Evolutionary conservation across 2,797 vertebrate species (phyloP).

Genomic region (Sphenopsis melanotis): DNA sequence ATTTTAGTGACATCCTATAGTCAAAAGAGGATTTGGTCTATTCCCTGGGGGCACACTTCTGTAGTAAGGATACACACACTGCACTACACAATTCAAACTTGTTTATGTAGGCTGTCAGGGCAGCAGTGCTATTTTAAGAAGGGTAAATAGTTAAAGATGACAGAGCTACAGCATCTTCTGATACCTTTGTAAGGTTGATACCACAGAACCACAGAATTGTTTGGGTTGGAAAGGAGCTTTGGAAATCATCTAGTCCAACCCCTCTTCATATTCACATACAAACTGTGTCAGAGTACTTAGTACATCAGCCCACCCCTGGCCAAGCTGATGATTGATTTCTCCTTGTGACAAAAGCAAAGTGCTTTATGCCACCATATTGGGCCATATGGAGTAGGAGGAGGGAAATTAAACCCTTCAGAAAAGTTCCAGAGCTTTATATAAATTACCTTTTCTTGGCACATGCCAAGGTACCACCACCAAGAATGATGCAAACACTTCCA

Average conservation of each 20-base stretch:
- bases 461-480: neutral
- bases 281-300: neutral
- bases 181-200: neutral
- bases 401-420: neutral
- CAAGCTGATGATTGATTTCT: neutral
- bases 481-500: neutral
- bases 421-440: neutral
- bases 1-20: neutral
- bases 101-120: neutral
- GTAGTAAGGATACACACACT: neutral
- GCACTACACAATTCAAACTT: neutral
- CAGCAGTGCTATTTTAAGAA: neutral
- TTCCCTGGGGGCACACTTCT: neutral
- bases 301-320: neutral
- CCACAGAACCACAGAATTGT: neutral
- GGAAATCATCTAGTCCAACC: neutral
- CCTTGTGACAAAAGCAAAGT: neutral
- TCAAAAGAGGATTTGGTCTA: neutral
- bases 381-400: neutral
- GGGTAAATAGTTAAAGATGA: neutral
- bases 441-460: neutral
- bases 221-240: neutral
- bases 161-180: neutral
- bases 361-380: neutral
- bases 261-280: neutral